Evolutionary conservation across 1,140 invertebrate species (phyloP).

Genomic region (Chymomyza costata): DNA sequence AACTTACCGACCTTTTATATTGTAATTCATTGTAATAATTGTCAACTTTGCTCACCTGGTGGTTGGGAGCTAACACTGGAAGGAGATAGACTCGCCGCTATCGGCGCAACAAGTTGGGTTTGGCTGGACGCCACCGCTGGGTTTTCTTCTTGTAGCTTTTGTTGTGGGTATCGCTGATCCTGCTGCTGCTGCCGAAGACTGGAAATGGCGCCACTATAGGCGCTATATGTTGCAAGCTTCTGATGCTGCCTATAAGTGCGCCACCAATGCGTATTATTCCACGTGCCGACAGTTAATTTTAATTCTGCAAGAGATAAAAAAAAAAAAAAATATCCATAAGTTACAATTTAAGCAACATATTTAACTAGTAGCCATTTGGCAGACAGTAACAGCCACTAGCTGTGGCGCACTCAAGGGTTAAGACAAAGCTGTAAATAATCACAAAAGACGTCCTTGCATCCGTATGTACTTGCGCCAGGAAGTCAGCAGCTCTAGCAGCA

Average conservation of each 20-base stretch:
- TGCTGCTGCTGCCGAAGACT: conserved; percentile 24
- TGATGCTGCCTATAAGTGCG: too few relatives aligned
- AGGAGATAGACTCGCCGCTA: conserved; percentile 74
- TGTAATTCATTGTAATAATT: background rate
- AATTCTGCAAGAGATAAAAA: conserved; percentile 7
- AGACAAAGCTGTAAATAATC: background rate
- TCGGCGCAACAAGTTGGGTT: conserved; percentile 73
- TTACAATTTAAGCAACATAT: background rate
- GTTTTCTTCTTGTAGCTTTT: conserved; percentile 37
- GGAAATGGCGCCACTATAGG: conserved; percentile 8
- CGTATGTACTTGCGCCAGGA: too few relatives aligned
- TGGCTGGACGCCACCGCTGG: conserved; percentile 75
- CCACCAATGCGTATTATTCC: too few relatives aligned
- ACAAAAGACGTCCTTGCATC: conserved; percentile 8
- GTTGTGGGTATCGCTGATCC: conserved; percentile 2
- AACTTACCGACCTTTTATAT: too few relatives aligned
- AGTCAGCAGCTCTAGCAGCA: conserved; percentile 15
- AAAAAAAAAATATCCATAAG: background rate
- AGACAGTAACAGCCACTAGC: conserved; percentile 12
- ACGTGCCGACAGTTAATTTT: background rate
- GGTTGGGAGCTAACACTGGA: conserved; percentile 74
- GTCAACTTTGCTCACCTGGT: conserved; percentile 54
- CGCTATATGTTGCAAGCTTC: conserved; percentile 17
- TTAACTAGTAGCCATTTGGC: too few relatives aligned
- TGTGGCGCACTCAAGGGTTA: conserved; percentile 33